Base-by-base conservation (phyloP, 2,113 vertebrate genomes). In the Pseudorhombus dupliciocellatus region DNA sequence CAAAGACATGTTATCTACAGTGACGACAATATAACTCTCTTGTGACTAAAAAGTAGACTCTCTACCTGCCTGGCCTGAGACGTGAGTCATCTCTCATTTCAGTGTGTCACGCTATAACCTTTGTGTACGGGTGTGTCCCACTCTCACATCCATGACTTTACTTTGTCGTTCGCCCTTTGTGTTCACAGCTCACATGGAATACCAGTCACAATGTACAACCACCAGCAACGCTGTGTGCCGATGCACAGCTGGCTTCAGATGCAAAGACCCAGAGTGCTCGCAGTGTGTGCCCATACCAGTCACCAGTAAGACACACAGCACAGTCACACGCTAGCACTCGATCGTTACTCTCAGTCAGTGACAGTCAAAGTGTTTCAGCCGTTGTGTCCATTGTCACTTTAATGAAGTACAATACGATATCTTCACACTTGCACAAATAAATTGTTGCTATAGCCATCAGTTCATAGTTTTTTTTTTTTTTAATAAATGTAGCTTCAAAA, bases 201-300 rank as follows among this genome's bases (percentile, higher is more conserved):
- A 66, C 6, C 5, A 44, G 18, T 60, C 28, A 3, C 1, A 0
- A 0, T 94, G 93, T 50, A 80, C 0, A 1, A 0, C 0, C 1
- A 84, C 15, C 15, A 53, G n/a, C 1, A 16, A 92, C 11, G 53
- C 88, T 0, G 79, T 83, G 61, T 94, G 92, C 64, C 55, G 0
- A 25, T 94, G 93, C 72, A 50, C 73, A 34, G 21, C 51, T 1
- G 92, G 92, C 20, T 91, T 80, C 48, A 22, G 1, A 18, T 93
- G 90, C 69, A 65, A 0, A 26, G 76, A 59, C 52, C 2, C 18
- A 0, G 0, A 11, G 0, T 93, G 93, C 52, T 12, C 10, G 0
- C 0, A 7, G 10, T 94, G 93, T 76, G 57, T 22, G 37, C 24
- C 1, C 2, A 50, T 64, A 18, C 55, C 61, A 16, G 25, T 24